These are phyloP conservation scores for Podarcis siculus DNA, from an alignment of 2,797 vertebrate genomes.

Conservation along the genomic window DNA sequence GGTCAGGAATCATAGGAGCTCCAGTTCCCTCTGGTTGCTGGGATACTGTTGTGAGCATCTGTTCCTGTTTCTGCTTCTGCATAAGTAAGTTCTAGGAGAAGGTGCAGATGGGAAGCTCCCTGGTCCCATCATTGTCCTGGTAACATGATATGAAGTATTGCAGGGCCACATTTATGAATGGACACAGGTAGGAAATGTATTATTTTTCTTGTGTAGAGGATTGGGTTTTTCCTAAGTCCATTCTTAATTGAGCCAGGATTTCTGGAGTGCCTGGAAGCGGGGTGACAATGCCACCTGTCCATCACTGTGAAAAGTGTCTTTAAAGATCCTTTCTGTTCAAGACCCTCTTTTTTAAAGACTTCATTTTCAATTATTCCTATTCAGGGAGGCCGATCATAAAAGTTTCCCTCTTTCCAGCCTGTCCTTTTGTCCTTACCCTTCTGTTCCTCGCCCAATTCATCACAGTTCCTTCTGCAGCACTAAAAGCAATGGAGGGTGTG, in stretches of 20 bases:
- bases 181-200: too few species aligned
- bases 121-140: background rate
- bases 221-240: background rate
- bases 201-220: background rate
- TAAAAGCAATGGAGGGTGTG: background rate
- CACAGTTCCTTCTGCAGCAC: conserved; percentile 6
- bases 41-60: background rate
- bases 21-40: background rate
- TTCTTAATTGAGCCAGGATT: background rate
- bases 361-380: conserved; percentile 9
- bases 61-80: background rate
- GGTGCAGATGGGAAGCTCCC: background rate
- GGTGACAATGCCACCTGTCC: background rate
- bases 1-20: background rate
- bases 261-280: too few species aligned
- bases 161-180: background rate
- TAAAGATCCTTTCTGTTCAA: background rate
- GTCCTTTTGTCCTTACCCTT: background rate
- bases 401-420: background rate
- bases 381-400: background rate
- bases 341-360: background rate
- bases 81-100: background rate
- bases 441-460: background rate
- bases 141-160: background rate
- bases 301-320: background rate